Percentiles rank a stretch among this genome's conserved stretches.
Conservation (phyloP, 2,888 invertebrate genomes). For the Mesopsocus fuscifrons region DNA sequence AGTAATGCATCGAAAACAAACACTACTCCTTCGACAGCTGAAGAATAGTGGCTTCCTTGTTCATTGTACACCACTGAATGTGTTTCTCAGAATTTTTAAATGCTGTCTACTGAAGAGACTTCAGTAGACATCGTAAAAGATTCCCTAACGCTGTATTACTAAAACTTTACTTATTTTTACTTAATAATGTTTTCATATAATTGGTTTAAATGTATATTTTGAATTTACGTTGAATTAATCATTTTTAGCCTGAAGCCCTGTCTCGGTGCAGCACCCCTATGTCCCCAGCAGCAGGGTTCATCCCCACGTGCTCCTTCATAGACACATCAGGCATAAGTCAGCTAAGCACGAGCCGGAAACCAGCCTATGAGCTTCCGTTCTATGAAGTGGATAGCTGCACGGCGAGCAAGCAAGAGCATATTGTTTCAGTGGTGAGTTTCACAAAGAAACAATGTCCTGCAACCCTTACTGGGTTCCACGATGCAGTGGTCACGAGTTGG, state of each 20-base stretch:
- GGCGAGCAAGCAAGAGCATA: conserved; percentile 73
- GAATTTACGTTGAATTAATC: too few species aligned
- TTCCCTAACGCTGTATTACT: too few species aligned
- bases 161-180: too few species aligned
- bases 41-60: too few species aligned
- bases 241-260: conserved; percentile 59
- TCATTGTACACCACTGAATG: too few species aligned
- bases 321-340: conserved; percentile 2
- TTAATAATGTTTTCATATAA: too few species aligned
- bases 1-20: too few species aligned
- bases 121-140: too few species aligned
- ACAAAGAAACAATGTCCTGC: neutral
- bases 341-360: conserved; percentile 14
- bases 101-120: too few species aligned
- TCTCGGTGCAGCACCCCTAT: conserved; percentile 71
- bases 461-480: neutral
- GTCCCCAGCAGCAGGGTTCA: conserved; percentile 44
- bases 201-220: too few species aligned
- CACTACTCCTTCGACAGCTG: too few species aligned
- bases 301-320: conserved; percentile 14
- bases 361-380: conserved; percentile 39
- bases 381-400: conserved; percentile 69
- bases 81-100: too few species aligned
- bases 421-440: conserved; percentile 57
- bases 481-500: neutral